These are phyloP conservation scores for Takifugu rubripes DNA, from an alignment of 2,797 vertebrate species.

Conservation along the genomic window DNA sequence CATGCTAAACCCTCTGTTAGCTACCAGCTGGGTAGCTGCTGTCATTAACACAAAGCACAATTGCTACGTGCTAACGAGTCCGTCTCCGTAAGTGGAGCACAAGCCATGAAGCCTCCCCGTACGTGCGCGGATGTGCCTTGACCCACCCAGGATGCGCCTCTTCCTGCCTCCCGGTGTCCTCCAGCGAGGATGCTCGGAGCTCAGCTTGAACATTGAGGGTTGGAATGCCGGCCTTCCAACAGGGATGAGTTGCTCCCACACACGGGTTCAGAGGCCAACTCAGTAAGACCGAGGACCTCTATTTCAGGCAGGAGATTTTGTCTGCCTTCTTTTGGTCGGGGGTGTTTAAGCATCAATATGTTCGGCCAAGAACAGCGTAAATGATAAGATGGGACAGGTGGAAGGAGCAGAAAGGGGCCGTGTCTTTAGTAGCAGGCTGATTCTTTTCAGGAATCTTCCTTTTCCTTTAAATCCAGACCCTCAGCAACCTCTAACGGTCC, in stretches of 20 bases:
- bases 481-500: too few species aligned
- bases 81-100: neutral
- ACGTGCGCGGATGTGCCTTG: too few species aligned
- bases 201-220: constrained; percentile 13
- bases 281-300: constrained; percentile 1
- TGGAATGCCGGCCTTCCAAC: constrained; percentile 19
- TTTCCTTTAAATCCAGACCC: neutral
- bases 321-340: neutral
- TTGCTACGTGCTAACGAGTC: neutral
- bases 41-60: neutral
- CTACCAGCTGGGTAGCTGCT: constrained; percentile 3
- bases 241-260: constrained; percentile 45
- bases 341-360: too few species aligned
- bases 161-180: constrained; percentile 12
- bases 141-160: too few species aligned
- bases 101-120: too few species aligned
- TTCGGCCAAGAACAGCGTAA: too few species aligned
- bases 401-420: too few species aligned
- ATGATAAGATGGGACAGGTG: too few species aligned
- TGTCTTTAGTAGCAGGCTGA: neutral
- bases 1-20: constrained; percentile 22
- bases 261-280: constrained; percentile 9
- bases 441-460: constrained; percentile 10
- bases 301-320: neutral
- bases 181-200: constrained; percentile 24